Percentiles rank a stretch among this genome's conserved stretches.
Evolutionary conservation across 1,140 invertebrate species (phyloP).

Genomic region (Aphidius gifuensis): DNA sequence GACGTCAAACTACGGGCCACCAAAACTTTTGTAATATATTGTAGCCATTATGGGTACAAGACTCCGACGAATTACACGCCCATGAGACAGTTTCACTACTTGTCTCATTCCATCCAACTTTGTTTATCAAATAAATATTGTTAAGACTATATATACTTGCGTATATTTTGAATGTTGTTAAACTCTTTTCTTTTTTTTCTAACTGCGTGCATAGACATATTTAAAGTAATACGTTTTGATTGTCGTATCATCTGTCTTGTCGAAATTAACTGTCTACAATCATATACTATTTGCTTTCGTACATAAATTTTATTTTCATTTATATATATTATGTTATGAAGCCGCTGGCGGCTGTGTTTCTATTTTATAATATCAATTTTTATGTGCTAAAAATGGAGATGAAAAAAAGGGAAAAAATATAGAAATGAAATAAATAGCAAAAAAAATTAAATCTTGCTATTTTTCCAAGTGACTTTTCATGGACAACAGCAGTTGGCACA

Average conservation of each 20-base stretch:
- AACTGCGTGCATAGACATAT: slow-evolving; percentile 1
- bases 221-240: slow-evolving; percentile 9
- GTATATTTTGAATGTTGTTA: neutral
- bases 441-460: too few relatives aligned
- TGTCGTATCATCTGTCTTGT: slow-evolving; percentile 13
- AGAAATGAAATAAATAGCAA: too few relatives aligned
- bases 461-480: too few relatives aligned
- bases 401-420: too few relatives aligned
- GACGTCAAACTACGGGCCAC: slow-evolving; percentile 41
- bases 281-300: too few relatives aligned
- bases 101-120: slow-evolving; percentile 37
- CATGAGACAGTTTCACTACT: slow-evolving; percentile 11
- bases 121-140: slow-evolving; percentile 50
- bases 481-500: too few relatives aligned
- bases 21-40: slow-evolving; percentile 50
- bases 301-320: too few relatives aligned
- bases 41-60: slow-evolving; percentile 46
- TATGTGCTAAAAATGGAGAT: too few relatives aligned
- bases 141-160: slow-evolving; percentile 9
- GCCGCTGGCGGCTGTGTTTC: too few relatives aligned
- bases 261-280: neutral
- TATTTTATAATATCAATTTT: too few relatives aligned
- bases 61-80: slow-evolving; percentile 37
- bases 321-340: too few relatives aligned
- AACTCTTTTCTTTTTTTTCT: neutral